Evolutionary conservation across 2,888 invertebrate genomes (phyloP), one percentile per base, ranked within the genome.

Genomic region (Sminthurinus aureus): DNA sequence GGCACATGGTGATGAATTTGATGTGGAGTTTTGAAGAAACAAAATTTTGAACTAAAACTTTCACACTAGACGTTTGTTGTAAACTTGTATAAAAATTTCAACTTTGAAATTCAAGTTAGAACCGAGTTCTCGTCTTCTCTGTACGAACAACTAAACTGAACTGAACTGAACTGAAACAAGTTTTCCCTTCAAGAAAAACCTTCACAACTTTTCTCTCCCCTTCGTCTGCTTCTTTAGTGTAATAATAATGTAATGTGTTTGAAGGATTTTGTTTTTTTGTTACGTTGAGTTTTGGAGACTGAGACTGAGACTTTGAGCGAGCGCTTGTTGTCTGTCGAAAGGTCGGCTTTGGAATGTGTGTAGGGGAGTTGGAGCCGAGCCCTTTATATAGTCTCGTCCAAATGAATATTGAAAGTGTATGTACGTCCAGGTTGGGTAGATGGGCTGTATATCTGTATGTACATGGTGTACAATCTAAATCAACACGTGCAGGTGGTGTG

Each of bases 281-380:
- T 11, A 74, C 51, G 75, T 51, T 18, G 75, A 50, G 74, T 50
- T 22, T 74, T 8, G 13, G 38, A 24, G 38, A 13, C 50, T 74
- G 74, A 74, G 74, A 26, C 15, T n/a, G 67, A 67, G 67, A 20
- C 3, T 8, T n/a, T 20, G 26, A 58, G 69, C 69, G 69, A 15
- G 26, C 11, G 50, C 51, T 22, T 84, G 83, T 81, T 77, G 78
- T 82, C 74, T 26, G 64, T 38, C 26, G 71, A 84, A 85, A 84
- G 83, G 83, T 86, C 85, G 81, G 76, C 73, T 76, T 83, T 82
- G 82, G 87, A 87, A 87, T 87, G 87, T 87, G 80, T 81, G 79
- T 81, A 84, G 84, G 85, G 86, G 83, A 79, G 82, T 58, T 77
- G 80, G 78, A 76, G 79, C 71, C 82, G 58, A 74, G 24, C 22